Percentiles rank a stretch among this genome's conserved stretches.
Evolutionary conservation across 2,113 vertebrate species (phyloP).

Genomic region (Peromyscus leucopus): DNA sequence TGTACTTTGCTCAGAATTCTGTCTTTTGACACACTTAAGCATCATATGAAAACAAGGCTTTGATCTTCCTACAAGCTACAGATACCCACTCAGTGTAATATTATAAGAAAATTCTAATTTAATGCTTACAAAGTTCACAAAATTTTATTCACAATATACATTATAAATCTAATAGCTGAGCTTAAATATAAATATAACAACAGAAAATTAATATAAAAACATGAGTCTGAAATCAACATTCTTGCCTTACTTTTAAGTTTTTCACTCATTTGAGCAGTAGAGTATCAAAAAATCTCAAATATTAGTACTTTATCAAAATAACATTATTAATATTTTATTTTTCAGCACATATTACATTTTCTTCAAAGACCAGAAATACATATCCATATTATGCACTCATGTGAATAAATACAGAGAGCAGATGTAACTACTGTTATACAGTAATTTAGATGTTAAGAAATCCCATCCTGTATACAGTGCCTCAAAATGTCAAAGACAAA

Average conservation of each 20-base stretch:
- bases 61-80: background rate
- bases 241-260: background rate
- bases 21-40: background rate
- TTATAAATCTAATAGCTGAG: background rate
- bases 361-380: background rate
- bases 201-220: conserved; percentile 16
- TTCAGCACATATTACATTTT: background rate
- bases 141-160: background rate
- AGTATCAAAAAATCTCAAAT: background rate
- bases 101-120: conserved; percentile 8
- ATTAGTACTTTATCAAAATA: background rate
- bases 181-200: background rate
- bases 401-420: background rate
- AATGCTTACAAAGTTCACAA: conserved; percentile 21
- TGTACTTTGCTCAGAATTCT: background rate
- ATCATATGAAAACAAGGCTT: background rate
- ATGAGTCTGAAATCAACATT: background rate
- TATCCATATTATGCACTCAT: background rate
- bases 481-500: background rate
- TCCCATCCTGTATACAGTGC: background rate
- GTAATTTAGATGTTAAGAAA: background rate
- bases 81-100: background rate
- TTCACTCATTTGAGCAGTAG: background rate
- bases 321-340: background rate
- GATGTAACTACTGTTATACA: background rate